Evolutionary conservation across 2,797 vertebrate species (phyloP).

Genomic region (Xenentodon cancila): DNA sequence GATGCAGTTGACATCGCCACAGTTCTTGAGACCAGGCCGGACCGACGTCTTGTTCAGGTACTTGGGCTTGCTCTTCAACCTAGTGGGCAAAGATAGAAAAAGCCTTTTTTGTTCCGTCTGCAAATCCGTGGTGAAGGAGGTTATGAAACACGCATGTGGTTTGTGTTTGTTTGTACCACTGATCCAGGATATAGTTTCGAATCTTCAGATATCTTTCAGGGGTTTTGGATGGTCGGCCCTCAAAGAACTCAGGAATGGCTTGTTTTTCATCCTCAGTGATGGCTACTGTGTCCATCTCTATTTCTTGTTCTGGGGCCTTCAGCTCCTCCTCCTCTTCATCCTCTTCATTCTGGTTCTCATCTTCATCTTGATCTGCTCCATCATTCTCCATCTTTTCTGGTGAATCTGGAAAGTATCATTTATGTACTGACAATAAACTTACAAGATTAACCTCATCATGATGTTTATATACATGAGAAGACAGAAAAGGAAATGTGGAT

Average conservation of each 20-base stretch:
- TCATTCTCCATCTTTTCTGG: conserved; percentile 28
- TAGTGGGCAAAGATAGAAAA: conserved; percentile 46
- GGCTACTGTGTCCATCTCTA: conserved; percentile 84
- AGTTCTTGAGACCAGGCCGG: conserved; percentile 96
- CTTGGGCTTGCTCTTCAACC: conserved; percentile 91
- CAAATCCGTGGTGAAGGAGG: not conserved
- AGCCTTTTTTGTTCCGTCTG: not conserved
- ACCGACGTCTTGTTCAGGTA: conserved; percentile 99
- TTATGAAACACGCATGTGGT: not conserved
- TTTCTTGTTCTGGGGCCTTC: conserved; percentile 91
- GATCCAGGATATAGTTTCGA: conserved; percentile 97
- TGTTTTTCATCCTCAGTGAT: conserved; percentile 96
- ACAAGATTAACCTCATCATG: not conserved
- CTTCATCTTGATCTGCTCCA: conserved; percentile 32
- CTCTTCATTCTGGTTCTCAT: conserved; percentile 52
- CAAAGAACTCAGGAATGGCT: conserved; percentile 97
- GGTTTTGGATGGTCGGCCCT: conserved; percentile 95
- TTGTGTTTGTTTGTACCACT: conserved; percentile 83
- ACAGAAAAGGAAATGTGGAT: not conserved
- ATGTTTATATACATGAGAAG: not conserved
- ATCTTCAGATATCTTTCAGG: conserved; percentile 97
- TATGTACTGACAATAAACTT: not conserved
- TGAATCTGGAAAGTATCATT: conserved; percentile 28
- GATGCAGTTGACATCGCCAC: conserved; percentile 98
- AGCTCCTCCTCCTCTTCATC: conserved; percentile 87